Percentiles rank a stretch among this genome's conserved stretches.
These are phyloP conservation scores for Lepidochrysops patricia DNA, from an alignment of 2,888 invertebrate genomes.

Conservation along the genomic window DNA sequence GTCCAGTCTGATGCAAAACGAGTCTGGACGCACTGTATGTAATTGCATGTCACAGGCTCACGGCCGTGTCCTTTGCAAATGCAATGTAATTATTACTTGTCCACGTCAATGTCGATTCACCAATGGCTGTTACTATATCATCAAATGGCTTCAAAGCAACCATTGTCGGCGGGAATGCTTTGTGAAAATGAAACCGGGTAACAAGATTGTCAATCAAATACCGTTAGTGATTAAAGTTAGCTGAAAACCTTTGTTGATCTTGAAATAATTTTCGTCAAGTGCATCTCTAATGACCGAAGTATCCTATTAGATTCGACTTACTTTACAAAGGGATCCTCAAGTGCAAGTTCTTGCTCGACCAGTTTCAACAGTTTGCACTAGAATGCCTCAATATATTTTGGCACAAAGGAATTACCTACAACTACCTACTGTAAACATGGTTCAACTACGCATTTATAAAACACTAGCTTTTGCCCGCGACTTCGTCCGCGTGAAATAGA, in stretches of 20 bases:
- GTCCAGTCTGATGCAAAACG: neutral
- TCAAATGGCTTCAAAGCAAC: conserved; percentile 1
- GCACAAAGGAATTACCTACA: no score
- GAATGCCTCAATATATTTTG: no score
- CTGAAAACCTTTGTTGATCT: neutral
- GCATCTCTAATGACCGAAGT: neutral
- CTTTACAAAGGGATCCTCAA: neutral
- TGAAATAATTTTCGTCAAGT: neutral
- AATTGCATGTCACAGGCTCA: neutral
- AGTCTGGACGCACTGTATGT: neutral
- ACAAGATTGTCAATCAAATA: conserved; percentile 5
- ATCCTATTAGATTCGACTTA: neutral
- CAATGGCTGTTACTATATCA: neutral
- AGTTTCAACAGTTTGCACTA: no score
- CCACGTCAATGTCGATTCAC: neutral
- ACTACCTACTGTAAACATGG: no score
- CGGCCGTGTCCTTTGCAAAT: neutral
- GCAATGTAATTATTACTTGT: conserved; percentile 3
- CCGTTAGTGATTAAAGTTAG: neutral
- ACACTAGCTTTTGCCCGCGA: no score
- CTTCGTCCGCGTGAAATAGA: no score
- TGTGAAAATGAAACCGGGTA: conserved; percentile 1
- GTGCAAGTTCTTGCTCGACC: no score
- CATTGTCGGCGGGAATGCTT: neutral
- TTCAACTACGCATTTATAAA: no score